A percentile compares a stretch with the other conserved stretches of the same genome.
phyloP scores from a whole-genome alignment of 2,888 invertebrate species.

The Cabera pusaria region DNA sequence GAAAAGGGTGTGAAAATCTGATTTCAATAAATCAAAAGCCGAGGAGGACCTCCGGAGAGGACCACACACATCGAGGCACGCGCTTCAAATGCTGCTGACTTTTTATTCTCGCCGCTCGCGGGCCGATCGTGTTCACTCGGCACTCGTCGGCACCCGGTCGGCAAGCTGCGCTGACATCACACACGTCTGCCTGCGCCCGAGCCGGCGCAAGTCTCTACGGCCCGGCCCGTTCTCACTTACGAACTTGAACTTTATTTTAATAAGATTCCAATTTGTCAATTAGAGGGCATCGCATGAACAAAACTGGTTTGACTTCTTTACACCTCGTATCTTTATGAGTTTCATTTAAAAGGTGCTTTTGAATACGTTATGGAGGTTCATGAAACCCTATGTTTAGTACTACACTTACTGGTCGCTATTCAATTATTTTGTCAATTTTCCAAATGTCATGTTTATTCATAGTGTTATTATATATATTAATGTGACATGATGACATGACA shows the following conservation, averaged over 20 bases:
- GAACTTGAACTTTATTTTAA: conserved; percentile 84
- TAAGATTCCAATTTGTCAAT: conserved; percentile 89
- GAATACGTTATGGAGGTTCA: conserved; percentile 42
- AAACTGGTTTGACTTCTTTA: conserved; percentile 79
- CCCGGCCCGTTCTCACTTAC: conserved; percentile 61
- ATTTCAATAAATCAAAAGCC: conserved; percentile 74
- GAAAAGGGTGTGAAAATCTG: conserved; percentile 70
- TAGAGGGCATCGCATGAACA: conserved; percentile 81
- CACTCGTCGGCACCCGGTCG: conserved; percentile 68
- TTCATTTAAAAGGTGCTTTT: conserved; percentile 57
- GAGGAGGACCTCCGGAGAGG: conserved; percentile 80
- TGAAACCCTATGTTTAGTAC: conserved; percentile 32
- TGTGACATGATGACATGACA: no score
- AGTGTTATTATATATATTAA: no score
- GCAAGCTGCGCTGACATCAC: conserved; percentile 65
- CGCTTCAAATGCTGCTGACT: conserved; percentile 85
- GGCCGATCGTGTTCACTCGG: conserved; percentile 66
- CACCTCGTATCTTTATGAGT: conserved; percentile 66
- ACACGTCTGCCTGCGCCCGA: conserved; percentile 61
- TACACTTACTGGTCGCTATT: conserved; percentile 6
- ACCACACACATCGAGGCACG: conserved; percentile 91
- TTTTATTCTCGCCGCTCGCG: conserved; percentile 68
- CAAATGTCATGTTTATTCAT: no score
- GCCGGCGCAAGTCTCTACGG: conserved; percentile 39
- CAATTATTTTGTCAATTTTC: no score